Evolutionary conservation across 2,797 vertebrate species (phyloP), one percentile per base, ranked within the genome.

Genomic region (Chloroceryle amazona): DNA sequence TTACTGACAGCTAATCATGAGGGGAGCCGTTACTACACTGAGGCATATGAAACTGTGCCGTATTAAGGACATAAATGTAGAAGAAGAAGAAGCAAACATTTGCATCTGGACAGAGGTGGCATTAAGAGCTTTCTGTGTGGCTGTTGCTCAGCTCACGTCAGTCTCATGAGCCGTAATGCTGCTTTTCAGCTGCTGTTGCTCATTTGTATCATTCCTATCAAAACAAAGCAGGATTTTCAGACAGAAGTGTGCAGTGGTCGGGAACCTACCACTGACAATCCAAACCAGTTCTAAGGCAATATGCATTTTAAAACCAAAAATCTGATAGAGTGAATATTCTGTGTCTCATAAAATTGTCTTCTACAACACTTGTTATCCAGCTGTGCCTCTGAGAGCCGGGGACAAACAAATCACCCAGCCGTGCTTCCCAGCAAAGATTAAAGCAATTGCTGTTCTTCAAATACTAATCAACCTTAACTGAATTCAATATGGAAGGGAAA

Each of bases 371-470:
- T 74, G 57, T 76, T 87, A 92, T 68, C 65, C 47, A 83, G 75
- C 68, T 9, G 4, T 61, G 81, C 57, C 81, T 81, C 66, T 54
- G 31, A 41, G 81, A 95, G 85, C 79, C 22, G 21, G 67, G 92
- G 80, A 95, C 51, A 94, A 86, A 63, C 82, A 85, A 86, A 94
- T 85, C 46, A 42, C 41, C 58, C 82, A 71, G 66, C 44, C 3
- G 0, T 47, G 66, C 75, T 90, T 87, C 81, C 71, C 84, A 90
- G 61, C 49, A 63, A 89, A 93, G 86, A 89, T 93, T 93, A 93
- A 95, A 95, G 76, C 51, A 81, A 72, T 82, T 86, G 66, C 71
- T 95, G 26, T 87, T 90, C 54, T 95, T 92, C 72, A 76, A 84
- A 84, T 62, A 76, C 42, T 42, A 33, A 96, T 93, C 60, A 93